Conservation (phyloP, 2,888 invertebrate species). For the Pyrrhia umbra region DNA sequence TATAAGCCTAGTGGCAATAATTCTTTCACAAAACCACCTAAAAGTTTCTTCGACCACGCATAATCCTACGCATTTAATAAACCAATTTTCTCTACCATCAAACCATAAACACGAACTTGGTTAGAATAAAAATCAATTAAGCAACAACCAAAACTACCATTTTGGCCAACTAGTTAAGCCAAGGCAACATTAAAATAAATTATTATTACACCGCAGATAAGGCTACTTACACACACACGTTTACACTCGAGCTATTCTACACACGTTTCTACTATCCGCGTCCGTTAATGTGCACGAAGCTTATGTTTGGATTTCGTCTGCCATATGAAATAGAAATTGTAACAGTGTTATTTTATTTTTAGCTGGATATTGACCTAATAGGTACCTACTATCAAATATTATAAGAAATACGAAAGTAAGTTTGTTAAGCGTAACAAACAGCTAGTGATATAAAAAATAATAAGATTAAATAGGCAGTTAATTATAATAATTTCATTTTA, state of each 20-base stretch:
- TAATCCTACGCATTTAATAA: neutral
- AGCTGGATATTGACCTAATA: neutral
- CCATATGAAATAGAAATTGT: neutral
- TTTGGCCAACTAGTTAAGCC: slow-evolving; percentile 20
- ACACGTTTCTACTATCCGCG: slow-evolving; percentile 5
- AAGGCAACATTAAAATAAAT: slow-evolving; percentile 26
- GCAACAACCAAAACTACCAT: slow-evolving; percentile 1
- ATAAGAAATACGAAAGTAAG: too few relatives aligned
- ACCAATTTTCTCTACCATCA: neutral
- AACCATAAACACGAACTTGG: neutral
- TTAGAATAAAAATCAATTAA: slow-evolving; percentile 20
- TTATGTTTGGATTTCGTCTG: neutral
- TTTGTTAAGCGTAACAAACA: too few relatives aligned
- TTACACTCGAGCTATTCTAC: slow-evolving; percentile 5
- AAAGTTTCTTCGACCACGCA: too few relatives aligned
- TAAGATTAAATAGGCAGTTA: too few relatives aligned
- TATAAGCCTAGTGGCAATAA: too few relatives aligned
- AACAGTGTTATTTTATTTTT: neutral
- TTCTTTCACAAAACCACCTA: too few relatives aligned
- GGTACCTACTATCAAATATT: too few relatives aligned
- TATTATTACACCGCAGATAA: slow-evolving; percentile 24
- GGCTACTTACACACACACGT: slow-evolving; percentile 19
- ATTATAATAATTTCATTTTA: too few relatives aligned
- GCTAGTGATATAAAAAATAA: too few relatives aligned
- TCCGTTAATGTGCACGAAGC: slow-evolving; percentile 15